Conservation (phyloP, 2,888 invertebrate species). For the Drosophila pseudotalamancana region DNA sequence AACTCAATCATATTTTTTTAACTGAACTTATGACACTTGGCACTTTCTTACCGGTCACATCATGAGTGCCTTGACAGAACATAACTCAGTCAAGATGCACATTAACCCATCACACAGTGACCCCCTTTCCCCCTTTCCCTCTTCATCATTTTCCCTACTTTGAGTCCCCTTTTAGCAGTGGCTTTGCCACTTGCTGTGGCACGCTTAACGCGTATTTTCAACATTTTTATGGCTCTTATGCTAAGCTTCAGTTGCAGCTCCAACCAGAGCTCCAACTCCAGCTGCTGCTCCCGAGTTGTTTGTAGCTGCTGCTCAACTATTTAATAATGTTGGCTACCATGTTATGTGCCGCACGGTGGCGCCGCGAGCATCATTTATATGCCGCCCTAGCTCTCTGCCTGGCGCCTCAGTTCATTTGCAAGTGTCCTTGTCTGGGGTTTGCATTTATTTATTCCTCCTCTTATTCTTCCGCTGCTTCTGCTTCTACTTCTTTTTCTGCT, state of each 20-base stretch:
- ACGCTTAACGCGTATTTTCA: constrained; percentile 41
- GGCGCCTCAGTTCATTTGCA: constrained; percentile 66
- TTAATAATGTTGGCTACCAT: constrained; percentile 71
- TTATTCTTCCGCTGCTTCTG: no score
- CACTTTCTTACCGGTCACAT: constrained; percentile 61
- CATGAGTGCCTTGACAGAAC: constrained; percentile 48
- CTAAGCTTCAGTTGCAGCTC: neutral
- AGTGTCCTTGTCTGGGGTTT: constrained; percentile 50
- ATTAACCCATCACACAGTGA: constrained; percentile 44
- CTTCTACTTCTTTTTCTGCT: neutral
- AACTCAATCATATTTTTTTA: constrained; percentile 39
- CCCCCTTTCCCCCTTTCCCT: neutral
- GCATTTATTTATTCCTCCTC: constrained; percentile 45
- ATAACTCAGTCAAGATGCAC: constrained; percentile 65
- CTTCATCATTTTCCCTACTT: neutral
- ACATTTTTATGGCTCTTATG: constrained; percentile 59
- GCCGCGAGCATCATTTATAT: constrained; percentile 46
- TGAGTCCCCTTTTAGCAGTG: neutral
- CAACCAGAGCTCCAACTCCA: neutral
- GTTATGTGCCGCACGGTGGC: constrained; percentile 49
- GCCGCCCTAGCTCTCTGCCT: constrained; percentile 31
- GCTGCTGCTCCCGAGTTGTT: constrained; percentile 44
- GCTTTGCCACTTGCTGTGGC: constrained; percentile 9
- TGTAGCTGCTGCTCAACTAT: constrained; percentile 69
- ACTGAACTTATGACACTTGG: constrained; percentile 53